Evolutionary conservation across 2,797 vertebrate species (phyloP).

Genomic region (Luscinia megarhynchos): DNA sequence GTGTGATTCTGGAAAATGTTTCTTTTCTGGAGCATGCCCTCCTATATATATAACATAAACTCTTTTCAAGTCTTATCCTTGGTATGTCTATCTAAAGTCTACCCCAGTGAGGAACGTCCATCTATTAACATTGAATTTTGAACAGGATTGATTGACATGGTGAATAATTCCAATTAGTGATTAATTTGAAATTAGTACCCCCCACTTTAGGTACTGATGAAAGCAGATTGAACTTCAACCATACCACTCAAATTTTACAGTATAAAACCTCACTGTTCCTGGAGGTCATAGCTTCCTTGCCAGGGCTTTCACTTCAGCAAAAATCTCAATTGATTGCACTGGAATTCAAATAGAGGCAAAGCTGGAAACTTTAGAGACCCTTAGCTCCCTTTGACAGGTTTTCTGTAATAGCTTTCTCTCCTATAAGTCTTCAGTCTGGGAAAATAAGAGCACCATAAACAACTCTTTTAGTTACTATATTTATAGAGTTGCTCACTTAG

Average conservation of each 20-base stretch:
- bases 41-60: neutral
- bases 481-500: neutral
- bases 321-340: neutral
- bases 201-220: neutral
- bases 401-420: neutral
- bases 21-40: neutral
- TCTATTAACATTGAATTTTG: neutral
- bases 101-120: neutral
- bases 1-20: neutral
- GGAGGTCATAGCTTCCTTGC: neutral
- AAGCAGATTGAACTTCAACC: neutral
- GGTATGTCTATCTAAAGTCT: neutral
- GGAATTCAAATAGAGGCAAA: neutral
- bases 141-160: neutral
- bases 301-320: neutral
- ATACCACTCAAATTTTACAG: neutral
- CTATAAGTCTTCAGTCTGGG: neutral
- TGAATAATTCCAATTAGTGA: neutral
- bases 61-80: neutral
- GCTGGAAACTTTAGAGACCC: neutral
- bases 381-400: neutral
- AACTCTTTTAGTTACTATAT: neutral
- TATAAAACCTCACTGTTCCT: neutral
- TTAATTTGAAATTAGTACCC: neutral
- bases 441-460: neutral